Evolutionary conservation across 2,888 invertebrate genomes (phyloP).

Genomic region (Drosophila paracracens): DNA sequence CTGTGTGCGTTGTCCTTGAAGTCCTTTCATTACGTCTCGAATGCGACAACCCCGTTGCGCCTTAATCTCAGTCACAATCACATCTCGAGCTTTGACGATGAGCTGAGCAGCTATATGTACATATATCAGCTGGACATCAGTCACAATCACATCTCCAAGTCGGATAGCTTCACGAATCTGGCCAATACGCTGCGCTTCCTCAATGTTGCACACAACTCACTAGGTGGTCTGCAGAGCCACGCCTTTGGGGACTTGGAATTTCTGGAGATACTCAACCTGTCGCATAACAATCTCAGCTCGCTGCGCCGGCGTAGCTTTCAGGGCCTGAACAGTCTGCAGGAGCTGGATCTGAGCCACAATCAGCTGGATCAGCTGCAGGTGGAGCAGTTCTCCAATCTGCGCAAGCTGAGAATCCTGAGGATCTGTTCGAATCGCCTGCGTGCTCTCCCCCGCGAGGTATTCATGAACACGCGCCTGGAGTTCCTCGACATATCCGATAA

Average conservation of each 20-base stretch:
- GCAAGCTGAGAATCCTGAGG: conserved; percentile 90
- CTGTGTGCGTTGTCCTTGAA: conserved; percentile 89
- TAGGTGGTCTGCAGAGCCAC: conserved; percentile 89
- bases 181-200: conserved; percentile 89
- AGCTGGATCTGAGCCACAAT: conserved; percentile 92
- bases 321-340: conserved; percentile 90
- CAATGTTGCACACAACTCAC: conserved; percentile 90
- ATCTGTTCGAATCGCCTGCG: conserved; percentile 90
- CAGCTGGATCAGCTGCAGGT: conserved; percentile 90
- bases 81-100: conserved; percentile 82
- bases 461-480: conserved; percentile 92
- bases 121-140: conserved; percentile 90
- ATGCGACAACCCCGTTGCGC: conserved; percentile 88
- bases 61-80: conserved; percentile 92
- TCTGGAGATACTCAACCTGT: conserved; percentile 90
- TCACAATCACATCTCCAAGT: conserved; percentile 88
- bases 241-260: conserved; percentile 90
- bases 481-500: conserved; percentile 92
- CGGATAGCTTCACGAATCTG: conserved; percentile 89
- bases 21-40: conserved; percentile 89
- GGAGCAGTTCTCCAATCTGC: conserved; percentile 92
- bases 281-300: conserved; percentile 90
- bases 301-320: conserved; percentile 92
- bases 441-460: conserved; percentile 91
- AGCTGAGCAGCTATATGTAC: conserved; percentile 86